Conservation (phyloP, 2,113 vertebrate species). For the Thamnaconus septentrionalis region DNA sequence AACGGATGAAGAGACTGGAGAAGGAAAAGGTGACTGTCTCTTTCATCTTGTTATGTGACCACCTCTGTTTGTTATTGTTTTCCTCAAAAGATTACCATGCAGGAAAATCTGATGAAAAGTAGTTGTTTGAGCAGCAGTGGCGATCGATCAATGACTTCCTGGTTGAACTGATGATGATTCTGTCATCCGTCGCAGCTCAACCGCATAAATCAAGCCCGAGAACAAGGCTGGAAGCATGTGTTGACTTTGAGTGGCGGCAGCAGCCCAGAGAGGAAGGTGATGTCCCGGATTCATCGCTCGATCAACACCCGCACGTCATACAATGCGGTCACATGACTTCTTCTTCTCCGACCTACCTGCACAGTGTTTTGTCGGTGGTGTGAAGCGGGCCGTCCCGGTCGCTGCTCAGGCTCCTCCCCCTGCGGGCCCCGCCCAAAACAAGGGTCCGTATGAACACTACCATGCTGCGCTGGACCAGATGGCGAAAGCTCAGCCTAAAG, state of each 20-base stretch:
- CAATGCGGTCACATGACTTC: not conserved
- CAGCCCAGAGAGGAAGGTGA: constrained; percentile 79
- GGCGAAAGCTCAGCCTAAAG: constrained; percentile 66
- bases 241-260: constrained; percentile 85
- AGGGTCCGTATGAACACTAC: constrained; percentile 81
- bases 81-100: not conserved
- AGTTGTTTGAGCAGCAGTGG: too few relatives aligned
- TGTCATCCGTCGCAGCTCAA: constrained; percentile 78
- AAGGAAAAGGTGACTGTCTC: constrained; percentile 83
- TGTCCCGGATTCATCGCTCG: not conserved
- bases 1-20: constrained; percentile 87
- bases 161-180: not conserved
- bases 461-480: constrained; percentile 85
- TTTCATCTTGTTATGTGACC: not conserved
- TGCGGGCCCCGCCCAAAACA: constrained; percentile 54
- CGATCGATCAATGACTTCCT: not conserved
- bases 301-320: not conserved
- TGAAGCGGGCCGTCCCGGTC: constrained; percentile 36
- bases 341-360: not conserved
- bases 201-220: constrained; percentile 93
- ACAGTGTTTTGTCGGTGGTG: constrained; percentile 67
- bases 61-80: not conserved
- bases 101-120: too few relatives aligned
- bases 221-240: constrained; percentile 95
- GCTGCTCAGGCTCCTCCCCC: constrained; percentile 25